A percentile compares a stretch with the other conserved stretches of the same genome.
phyloP scores from a whole-genome alignment of 2,888 invertebrate genomes.

The Sepioteuthis lessoniana region DNA sequence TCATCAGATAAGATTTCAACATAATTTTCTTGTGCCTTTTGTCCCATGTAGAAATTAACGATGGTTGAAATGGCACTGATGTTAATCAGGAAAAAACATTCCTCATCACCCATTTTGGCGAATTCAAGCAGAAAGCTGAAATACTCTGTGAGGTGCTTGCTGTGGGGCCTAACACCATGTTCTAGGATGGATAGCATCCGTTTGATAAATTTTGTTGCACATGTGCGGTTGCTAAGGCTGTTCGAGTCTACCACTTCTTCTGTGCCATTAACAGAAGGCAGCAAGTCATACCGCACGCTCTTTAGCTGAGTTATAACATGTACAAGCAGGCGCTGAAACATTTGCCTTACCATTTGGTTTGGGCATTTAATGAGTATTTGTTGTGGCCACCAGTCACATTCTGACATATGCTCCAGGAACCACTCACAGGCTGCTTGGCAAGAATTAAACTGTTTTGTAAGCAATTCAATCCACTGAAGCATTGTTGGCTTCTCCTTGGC shows the following conservation, averaged over 20 bases:
- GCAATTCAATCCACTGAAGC: constrained; percentile 95
- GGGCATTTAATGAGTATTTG: constrained; percentile 95
- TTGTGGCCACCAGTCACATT: constrained; percentile 96
- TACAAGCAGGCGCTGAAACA: constrained; percentile 95
- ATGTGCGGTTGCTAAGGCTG: constrained; percentile 74
- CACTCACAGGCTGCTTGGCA: constrained; percentile 83
- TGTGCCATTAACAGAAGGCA: constrained; percentile 78
- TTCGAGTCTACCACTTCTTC: constrained; percentile 36
- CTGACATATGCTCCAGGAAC: constrained; percentile 93
- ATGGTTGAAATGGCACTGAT: constrained; percentile 91
- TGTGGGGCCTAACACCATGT: constrained; percentile 80
- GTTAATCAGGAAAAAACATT: constrained; percentile 88
- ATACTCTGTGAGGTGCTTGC: constrained; percentile 88
- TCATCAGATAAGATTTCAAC: constrained; percentile 83
- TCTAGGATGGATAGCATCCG: constrained; percentile 85
- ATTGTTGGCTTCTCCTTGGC: constrained; percentile 98
- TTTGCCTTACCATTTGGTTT: constrained; percentile 94
- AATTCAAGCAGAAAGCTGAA: constrained; percentile 94
- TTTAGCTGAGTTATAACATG: constrained; percentile 92
- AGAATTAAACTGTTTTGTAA: constrained; percentile 94
- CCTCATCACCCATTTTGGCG: constrained; percentile 95
- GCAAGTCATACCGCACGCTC: constrained; percentile 80
- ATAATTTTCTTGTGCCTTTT: constrained; percentile 71
- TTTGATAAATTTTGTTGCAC: constrained; percentile 93
- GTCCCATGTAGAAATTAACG: constrained; percentile 90